phyloP scores from a whole-genome alignment of 2,888 invertebrate species.

The Thereva nobilitata region DNA sequence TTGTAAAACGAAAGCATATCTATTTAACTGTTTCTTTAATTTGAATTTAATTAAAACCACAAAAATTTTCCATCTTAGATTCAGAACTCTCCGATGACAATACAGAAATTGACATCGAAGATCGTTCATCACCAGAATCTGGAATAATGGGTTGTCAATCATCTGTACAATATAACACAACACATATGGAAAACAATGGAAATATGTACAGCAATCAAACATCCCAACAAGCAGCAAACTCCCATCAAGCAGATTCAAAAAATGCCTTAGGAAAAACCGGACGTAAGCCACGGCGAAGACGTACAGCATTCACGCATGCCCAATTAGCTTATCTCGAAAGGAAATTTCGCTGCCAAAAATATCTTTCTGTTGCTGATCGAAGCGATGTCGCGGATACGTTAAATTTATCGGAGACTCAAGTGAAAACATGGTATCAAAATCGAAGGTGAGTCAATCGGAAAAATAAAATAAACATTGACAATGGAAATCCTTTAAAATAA shows the following conservation, averaged over 20 bases:
- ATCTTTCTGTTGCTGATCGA: slow-evolving; percentile 89
- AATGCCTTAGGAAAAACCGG: slow-evolving; percentile 60
- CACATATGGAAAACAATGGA: slow-evolving; percentile 38
- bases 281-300: slow-evolving; percentile 79
- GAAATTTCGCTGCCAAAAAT: slow-evolving; percentile 91
- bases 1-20: neutral
- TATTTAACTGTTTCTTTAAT: neutral
- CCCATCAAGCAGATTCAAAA: slow-evolving; percentile 48
- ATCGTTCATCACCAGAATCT: slow-evolving; percentile 56
- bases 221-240: slow-evolving; percentile 42
- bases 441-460: slow-evolving; percentile 50
- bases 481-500: neutral
- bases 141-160: slow-evolving; percentile 48
- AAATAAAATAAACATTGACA: neutral
- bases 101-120: slow-evolving; percentile 58
- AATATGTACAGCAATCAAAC: slow-evolving; percentile 36
- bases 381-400: slow-evolving; percentile 91
- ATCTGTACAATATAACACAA: slow-evolving; percentile 25
- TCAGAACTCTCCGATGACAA: slow-evolving; percentile 56
- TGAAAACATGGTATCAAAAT: slow-evolving; percentile 85
- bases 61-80: slow-evolving; percentile 43
- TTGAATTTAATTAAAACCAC: neutral
- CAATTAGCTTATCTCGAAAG: slow-evolving; percentile 89
- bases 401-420: slow-evolving; percentile 89
- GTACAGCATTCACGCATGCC: slow-evolving; percentile 93